A percentile compares a stretch with the other conserved stretches of the same genome.
Conservation (phyloP, 2,113 vertebrate genomes). For the Anseranas semipalmata region DNA sequence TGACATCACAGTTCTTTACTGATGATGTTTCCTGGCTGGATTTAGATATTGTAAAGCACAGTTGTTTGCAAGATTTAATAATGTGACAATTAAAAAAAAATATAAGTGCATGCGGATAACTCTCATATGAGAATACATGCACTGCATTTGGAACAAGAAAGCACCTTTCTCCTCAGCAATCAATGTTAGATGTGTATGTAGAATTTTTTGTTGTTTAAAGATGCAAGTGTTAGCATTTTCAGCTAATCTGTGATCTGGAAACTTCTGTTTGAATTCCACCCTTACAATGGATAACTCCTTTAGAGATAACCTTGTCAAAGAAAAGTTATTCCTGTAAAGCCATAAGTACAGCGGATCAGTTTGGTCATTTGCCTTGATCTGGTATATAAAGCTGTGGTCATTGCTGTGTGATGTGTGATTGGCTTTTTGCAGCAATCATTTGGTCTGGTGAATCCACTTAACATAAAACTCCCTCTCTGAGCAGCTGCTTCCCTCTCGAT, state of each 20-base stretch:
- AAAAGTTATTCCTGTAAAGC: background rate
- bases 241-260: background rate
- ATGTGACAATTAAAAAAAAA: background rate
- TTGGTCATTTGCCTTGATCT: background rate
- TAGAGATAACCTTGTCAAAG: background rate
- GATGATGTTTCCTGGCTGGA: background rate
- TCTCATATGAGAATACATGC: background rate
- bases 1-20: slow-evolving; percentile 14
- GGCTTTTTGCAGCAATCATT: background rate
- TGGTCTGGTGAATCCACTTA: background rate
- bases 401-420: background rate
- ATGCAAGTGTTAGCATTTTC: background rate
- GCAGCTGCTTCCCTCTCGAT: background rate
- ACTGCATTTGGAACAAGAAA: background rate
- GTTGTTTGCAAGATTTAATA: slow-evolving; percentile 31
- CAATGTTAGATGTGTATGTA: background rate
- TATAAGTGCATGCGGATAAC: background rate
- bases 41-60: background rate
- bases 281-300: background rate
- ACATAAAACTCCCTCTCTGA: background rate
- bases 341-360: background rate
- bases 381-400: background rate
- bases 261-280: background rate
- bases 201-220: background rate
- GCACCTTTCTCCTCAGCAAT: background rate